Base-by-base conservation (phyloP, 2,797 vertebrate genomes). In the Halcyon badia region DNA sequence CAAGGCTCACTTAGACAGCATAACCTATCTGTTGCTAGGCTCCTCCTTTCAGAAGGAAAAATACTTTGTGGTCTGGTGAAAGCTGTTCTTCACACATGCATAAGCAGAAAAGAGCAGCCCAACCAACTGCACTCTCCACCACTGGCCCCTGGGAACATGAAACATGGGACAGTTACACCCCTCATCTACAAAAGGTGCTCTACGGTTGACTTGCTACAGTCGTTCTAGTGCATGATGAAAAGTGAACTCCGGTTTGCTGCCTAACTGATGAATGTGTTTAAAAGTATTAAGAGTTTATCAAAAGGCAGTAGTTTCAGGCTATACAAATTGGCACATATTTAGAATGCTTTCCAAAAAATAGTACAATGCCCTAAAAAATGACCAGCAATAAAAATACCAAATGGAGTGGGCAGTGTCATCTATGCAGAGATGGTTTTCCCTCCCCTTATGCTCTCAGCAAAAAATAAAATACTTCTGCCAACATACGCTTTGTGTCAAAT, bases 91-190 rank as follows among this genome's bases (percentile, higher is more conserved):
- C 52, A 33, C 14, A 37, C 16, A 64, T 17, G 24, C 62, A 26
- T 10, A 65, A 60, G 57, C 18, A 68, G 77, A 69, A 83, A 14
- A 54, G 30, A 83, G 54, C 62, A 65, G 24, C 17, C 21, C 26
- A 42, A 1, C 2, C 42, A 79, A 44, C 37, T 20, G 41, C 19
- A 8, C 12, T 41, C 4, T 78, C 31, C 24, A 11, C 24, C 4
- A 0, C 28, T 4, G 0, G 33, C 18, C 20, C 22, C 54, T 2
- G 0, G 1, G 78, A 75, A 62, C 20, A 22, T 2, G 1, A 22
- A 30, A 14, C 7, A 10, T 3, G 4, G 4, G 8, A 10, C 0
- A 81, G 18, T 18, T 21, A 26, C 39, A 28, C 8, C 0, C 0
- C 5, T 28, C 0, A 0, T 13, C 70, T 62, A 35, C 61, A 54